Conservation (phyloP, 1,140 invertebrate genomes). For the Platorchestia sp. region DNA sequence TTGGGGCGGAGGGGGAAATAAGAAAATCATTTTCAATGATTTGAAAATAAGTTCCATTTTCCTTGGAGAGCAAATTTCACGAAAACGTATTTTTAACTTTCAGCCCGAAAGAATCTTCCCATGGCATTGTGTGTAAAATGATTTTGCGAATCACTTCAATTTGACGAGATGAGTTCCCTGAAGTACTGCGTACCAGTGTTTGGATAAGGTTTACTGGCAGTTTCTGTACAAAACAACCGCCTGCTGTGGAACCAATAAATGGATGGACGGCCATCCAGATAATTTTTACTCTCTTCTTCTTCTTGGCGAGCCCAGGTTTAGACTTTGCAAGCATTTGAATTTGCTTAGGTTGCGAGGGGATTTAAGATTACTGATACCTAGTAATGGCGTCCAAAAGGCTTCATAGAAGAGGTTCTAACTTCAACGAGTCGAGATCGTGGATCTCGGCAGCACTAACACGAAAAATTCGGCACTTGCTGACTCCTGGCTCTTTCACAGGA, state of each 20-base stretch:
- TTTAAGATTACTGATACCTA: constrained; percentile 2
- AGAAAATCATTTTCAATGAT: too few species aligned
- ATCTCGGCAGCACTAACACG: neutral
- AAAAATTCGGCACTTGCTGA: neutral
- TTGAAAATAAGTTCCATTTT: neutral
- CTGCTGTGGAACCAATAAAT: neutral
- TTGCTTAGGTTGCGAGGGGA: neutral
- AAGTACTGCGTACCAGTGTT: neutral
- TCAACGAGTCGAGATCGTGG: neutral
- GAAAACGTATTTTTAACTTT: too few species aligned
- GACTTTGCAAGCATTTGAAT: neutral
- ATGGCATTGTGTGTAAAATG: too few species aligned
- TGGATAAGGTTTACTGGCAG: neutral
- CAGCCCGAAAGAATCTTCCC: too few species aligned
- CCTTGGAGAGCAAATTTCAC: too few species aligned
- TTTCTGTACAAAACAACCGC: neutral
- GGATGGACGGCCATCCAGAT: neutral
- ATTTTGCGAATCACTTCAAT: neutral
- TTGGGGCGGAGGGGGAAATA: too few species aligned
- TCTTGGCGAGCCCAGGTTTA: neutral
- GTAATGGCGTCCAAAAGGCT: neutral
- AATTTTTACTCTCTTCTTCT: neutral
- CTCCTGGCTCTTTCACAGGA: neutral
- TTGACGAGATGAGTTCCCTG: neutral
- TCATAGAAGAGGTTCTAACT: neutral